Percentiles rank a stretch among this genome's conserved stretches.
These are phyloP conservation scores for Eilema sororculum DNA, from an alignment of 2,888 invertebrate species.

Conservation along the genomic window DNA sequence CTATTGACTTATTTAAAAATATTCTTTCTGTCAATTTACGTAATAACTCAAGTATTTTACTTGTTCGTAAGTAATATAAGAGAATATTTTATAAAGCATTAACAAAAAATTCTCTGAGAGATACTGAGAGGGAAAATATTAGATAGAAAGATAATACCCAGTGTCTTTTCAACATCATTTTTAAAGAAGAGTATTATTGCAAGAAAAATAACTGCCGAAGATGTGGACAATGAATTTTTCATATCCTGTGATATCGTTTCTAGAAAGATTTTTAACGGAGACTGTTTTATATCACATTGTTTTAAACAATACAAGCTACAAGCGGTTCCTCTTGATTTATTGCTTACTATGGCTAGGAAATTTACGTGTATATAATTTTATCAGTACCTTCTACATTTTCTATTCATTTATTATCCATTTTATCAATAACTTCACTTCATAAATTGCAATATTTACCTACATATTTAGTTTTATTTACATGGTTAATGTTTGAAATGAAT, in stretches of 20 bases:
- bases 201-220: constrained; percentile 22
- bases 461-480: not conserved
- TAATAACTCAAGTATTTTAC: not conserved
- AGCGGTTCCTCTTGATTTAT: constrained; percentile 41
- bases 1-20: not conserved
- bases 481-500: not conserved
- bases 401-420: not conserved
- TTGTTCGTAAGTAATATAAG: not conserved
- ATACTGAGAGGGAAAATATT: not conserved
- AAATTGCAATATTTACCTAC: not conserved
- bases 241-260: constrained; percentile 27
- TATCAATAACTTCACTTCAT: too few relatives aligned
- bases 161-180: constrained; percentile 35
- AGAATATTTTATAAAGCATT: not conserved
- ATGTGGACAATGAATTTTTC: constrained; percentile 31
- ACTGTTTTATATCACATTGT: constrained; percentile 33
- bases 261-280: constrained; percentile 32
- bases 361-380: not conserved
- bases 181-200: constrained; percentile 22
- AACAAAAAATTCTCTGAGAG: not conserved
- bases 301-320: constrained; percentile 30
- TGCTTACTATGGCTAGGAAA: constrained; percentile 11
- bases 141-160: constrained; percentile 41
- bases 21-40: not conserved
- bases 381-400: not conserved